A percentile compares a stretch with the other conserved stretches of the same genome.
phyloP scores from a whole-genome alignment of 2,888 invertebrate genomes.

The Rotaria magnacalcarata region DNA sequence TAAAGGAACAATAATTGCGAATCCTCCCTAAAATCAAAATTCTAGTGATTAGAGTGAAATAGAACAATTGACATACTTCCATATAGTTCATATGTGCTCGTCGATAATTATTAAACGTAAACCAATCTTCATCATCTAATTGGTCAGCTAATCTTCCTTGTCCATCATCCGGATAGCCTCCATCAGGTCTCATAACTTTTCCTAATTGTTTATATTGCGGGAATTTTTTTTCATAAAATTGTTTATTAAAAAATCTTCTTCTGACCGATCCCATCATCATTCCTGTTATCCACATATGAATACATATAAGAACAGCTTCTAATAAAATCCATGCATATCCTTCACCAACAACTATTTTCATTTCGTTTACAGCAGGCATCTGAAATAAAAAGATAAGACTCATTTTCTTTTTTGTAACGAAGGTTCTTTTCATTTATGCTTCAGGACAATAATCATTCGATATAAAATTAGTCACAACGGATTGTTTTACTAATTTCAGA shows the following conservation, averaged over 20 bases:
- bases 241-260: neutral
- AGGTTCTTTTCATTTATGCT: too few relatives aligned
- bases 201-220: neutral
- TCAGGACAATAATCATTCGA: too few relatives aligned
- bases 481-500: too few relatives aligned
- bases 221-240: neutral
- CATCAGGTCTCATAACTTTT: neutral
- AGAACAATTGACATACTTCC: neutral
- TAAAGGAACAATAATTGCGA: neutral
- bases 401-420: too few relatives aligned
- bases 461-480: too few relatives aligned
- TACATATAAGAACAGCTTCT: neutral
- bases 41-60: neutral
- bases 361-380: neutral
- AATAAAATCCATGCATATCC: slow-evolving; percentile 17
- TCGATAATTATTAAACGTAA: slow-evolving; percentile 7
- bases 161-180: slow-evolving; percentile 8
- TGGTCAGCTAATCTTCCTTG: neutral
- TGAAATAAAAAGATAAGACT: neutral
- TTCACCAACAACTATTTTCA: neutral
- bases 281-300: neutral
- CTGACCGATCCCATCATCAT: neutral
- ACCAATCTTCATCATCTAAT: neutral
- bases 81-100: neutral
- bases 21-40: neutral